phyloP scores from a whole-genome alignment of 1,140 invertebrate genomes.

The Drosophila seguyi region DNA sequence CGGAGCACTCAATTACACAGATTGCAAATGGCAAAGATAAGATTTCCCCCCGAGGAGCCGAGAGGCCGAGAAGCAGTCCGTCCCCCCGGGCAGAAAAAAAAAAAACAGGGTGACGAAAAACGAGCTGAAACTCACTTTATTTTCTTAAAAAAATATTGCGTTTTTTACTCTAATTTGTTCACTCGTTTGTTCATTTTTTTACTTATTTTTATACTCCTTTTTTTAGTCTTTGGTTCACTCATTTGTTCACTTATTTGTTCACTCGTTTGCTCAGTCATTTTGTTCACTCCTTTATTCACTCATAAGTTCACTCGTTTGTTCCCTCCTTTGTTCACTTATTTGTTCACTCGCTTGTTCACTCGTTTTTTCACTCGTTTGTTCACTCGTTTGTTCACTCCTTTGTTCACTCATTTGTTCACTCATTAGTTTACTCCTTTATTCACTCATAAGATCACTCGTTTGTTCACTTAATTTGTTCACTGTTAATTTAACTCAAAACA shows the following conservation, averaged over 20 bases:
- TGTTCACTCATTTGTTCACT: background rate
- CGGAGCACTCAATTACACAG: slow-evolving; percentile 74
- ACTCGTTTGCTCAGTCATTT: background rate
- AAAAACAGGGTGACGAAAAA: slow-evolving; percentile 51
- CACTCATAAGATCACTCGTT: background rate
- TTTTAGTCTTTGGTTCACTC: too few species aligned
- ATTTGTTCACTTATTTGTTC: background rate
- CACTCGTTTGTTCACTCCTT: background rate
- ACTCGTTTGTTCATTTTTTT: background rate
- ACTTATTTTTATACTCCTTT: too few species aligned
- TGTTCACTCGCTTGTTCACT: background rate
- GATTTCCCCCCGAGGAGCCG: slow-evolving; percentile 40
- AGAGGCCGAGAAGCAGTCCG: slow-evolving; percentile 5
- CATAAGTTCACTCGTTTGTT: background rate
- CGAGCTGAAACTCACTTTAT: too few species aligned
- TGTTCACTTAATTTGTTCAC: too few species aligned
- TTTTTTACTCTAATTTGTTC: too few species aligned
- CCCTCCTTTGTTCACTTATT: background rate
- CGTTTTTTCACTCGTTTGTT: background rate
- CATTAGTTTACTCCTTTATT: background rate
- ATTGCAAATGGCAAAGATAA: slow-evolving; percentile 71
- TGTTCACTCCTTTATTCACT: background rate
- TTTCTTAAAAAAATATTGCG: too few species aligned
- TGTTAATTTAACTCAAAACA: too few species aligned
- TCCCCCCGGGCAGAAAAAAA: background rate